Base-by-base conservation (phyloP, 2,888 invertebrate species). In the Callosobruchus maculatus region DNA sequence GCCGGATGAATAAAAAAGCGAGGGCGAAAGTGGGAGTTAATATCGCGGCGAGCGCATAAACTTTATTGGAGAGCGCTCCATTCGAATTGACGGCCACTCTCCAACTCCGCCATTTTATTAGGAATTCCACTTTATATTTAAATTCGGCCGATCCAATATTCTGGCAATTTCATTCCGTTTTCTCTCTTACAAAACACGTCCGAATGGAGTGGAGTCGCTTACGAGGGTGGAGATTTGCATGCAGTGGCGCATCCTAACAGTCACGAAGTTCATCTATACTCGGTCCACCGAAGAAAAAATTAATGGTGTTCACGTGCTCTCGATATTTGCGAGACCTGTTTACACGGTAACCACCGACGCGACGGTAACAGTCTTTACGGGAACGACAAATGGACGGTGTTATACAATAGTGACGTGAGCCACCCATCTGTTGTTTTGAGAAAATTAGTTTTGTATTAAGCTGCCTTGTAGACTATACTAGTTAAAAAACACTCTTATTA, bases 71-170 rank as follows among this genome's bases (percentile, higher is more conserved):
- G 76, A 81, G 79, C 79, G 77, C 79, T 78, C 79, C 79, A 78
- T 78, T 75, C 71, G 77, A 77, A 81, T 76, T 76, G 76, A 76
- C 78, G 22, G 77, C 79, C 80, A 79, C 80, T 81, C 76, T 78
- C 79, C 78, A 78, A 77, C 72, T 76, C 73, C 82, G 80, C 81
- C 82, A 81, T 83, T 82, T 83, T 83, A 83, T 83, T 82, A 81
- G 82, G 77, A 83, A 82, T 85, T 84, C 86, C 86, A 86, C 87
- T 87, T 86, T 87, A 87, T 87, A 87, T 87, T 87, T 86, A 87
- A 87, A 87, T 87, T 86, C 82, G 81, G 79, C 85, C 82, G 84
- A 86, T 86, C 85, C 86, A 86, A 86, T 86, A 86, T 86, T 86
- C 86, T 82, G 83, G 85, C 86, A 86, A 86, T 87, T 87, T 86